A percentile compares a stretch with the other conserved stretches of the same genome.
phyloP scores from a whole-genome alignment of 2,797 vertebrate genomes.

The Loriculus beryllinus region DNA sequence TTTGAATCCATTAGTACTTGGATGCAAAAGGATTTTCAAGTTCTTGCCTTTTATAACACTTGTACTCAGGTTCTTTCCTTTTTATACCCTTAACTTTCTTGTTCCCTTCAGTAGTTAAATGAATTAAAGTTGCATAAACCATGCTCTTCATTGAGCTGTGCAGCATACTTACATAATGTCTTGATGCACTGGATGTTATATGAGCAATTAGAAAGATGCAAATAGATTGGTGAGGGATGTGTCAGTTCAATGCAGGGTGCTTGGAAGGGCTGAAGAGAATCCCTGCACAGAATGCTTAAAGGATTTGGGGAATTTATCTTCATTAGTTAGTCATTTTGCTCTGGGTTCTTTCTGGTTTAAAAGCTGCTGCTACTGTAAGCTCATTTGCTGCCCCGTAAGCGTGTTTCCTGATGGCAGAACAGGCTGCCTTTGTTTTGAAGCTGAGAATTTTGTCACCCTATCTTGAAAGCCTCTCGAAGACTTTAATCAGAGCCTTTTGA shows the following conservation, averaged over 20 bases:
- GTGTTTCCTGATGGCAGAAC: not conserved
- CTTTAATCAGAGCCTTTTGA: constrained; percentile 53
- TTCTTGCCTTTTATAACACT: not conserved
- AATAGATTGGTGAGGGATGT: not conserved
- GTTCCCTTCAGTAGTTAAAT: not conserved
- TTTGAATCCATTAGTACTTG: not conserved
- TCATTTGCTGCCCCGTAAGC: not conserved
- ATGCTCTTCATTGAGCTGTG: not conserved
- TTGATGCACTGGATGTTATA: not conserved
- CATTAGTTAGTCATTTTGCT: not conserved
- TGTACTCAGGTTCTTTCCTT: not conserved
- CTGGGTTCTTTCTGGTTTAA: not conserved
- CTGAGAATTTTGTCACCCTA: constrained; percentile 16
- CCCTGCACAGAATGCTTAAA: not conserved
- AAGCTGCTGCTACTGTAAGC: not conserved
- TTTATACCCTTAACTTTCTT: not conserved
- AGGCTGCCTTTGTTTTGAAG: constrained; percentile 20
- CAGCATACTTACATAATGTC: not conserved
- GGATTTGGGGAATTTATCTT: not conserved
- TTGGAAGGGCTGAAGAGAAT: not conserved
- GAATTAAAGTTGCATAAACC: not conserved
- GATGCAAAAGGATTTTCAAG: not conserved
- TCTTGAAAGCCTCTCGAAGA: not conserved
- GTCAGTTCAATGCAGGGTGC: not conserved
- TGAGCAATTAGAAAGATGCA: not conserved